phyloP scores from a whole-genome alignment of 2,113 vertebrate species.

The Paracanthobrama guichenoti region DNA sequence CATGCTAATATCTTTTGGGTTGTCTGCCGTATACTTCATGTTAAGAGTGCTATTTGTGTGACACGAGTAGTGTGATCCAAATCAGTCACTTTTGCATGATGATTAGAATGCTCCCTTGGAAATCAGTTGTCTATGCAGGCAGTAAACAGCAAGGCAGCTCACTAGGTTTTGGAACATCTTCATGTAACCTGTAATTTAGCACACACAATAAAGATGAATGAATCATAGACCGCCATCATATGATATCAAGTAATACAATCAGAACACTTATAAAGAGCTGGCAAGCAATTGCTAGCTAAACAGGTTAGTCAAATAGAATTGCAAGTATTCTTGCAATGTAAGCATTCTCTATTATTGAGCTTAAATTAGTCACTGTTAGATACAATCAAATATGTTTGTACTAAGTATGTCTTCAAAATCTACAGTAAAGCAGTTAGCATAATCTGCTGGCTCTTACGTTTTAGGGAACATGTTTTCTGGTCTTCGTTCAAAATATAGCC shows the following conservation, averaged over 20 bases:
- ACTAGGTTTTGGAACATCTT: slow-evolving; percentile 6
- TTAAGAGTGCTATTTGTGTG: neutral
- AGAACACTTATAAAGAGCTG: slow-evolving; percentile 16
- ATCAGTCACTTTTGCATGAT: neutral
- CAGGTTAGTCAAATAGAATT: slow-evolving; percentile 26
- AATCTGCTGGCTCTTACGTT: slow-evolving; percentile 71
- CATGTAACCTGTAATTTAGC: slow-evolving; percentile 24
- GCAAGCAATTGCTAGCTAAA: slow-evolving; percentile 29
- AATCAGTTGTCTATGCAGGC: neutral
- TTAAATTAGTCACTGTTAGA: slow-evolving; percentile 8
- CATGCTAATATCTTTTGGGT: neutral
- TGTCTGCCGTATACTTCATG: neutral
- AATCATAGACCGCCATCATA: slow-evolving; percentile 27
- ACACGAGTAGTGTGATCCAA: neutral
- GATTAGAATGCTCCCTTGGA: neutral
- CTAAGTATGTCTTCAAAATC: slow-evolving; percentile 42
- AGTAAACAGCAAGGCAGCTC: neutral
- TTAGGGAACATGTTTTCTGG: slow-evolving; percentile 69
- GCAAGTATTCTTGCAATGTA: neutral
- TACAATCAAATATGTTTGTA: slow-evolving; percentile 15
- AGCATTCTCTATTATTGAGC: slow-evolving; percentile 3
- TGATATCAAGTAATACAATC: slow-evolving; percentile 32
- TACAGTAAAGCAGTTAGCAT: slow-evolving; percentile 8
- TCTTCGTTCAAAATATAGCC: slow-evolving; percentile 74
- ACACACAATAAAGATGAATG: neutral